Percentiles rank a stretch among this genome's conserved stretches.
Evolutionary conservation across 2,113 vertebrate genomes (phyloP).

Genomic region (Pelusios castaneus): DNA sequence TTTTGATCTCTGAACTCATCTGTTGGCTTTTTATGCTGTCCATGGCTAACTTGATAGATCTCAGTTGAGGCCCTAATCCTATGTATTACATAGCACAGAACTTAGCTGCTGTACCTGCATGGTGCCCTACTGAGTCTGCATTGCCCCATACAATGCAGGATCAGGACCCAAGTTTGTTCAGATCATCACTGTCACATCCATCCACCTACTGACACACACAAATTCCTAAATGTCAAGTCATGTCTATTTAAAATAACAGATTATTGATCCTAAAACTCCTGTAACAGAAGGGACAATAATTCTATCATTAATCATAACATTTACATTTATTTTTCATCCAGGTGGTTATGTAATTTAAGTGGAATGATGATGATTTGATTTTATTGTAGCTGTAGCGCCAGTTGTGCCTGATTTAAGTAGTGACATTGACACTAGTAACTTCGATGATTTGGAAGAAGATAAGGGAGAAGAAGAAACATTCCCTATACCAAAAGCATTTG

Average conservation of each 20-base stretch:
- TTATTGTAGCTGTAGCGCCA: constrained; percentile 89
- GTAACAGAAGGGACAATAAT: neutral
- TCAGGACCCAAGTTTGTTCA: neutral
- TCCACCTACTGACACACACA: neutral
- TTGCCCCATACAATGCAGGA: neutral
- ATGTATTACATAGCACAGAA: neutral
- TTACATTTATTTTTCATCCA: neutral
- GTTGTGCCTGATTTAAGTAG: constrained; percentile 98
- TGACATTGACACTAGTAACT: constrained; percentile 99
- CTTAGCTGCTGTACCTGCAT: neutral
- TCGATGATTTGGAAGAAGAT: constrained; percentile 98
- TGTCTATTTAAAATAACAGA: neutral
- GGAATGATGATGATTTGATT: neutral
- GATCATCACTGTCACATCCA: neutral
- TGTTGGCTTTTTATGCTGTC: neutral
- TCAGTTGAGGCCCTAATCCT: neutral
- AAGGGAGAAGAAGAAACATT: constrained; percentile 98
- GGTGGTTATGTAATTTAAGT: neutral
- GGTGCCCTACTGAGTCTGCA: neutral
- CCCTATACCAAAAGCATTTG: constrained; percentile 97
- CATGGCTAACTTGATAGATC: neutral
- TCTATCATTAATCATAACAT: neutral
- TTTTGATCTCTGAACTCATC: neutral
- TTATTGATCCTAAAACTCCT: neutral
- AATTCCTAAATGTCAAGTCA: neutral